Percentiles rank a stretch among this genome's conserved stretches.
phyloP scores from a whole-genome alignment of 2,888 invertebrate species.

The Nomada ferruginata region DNA sequence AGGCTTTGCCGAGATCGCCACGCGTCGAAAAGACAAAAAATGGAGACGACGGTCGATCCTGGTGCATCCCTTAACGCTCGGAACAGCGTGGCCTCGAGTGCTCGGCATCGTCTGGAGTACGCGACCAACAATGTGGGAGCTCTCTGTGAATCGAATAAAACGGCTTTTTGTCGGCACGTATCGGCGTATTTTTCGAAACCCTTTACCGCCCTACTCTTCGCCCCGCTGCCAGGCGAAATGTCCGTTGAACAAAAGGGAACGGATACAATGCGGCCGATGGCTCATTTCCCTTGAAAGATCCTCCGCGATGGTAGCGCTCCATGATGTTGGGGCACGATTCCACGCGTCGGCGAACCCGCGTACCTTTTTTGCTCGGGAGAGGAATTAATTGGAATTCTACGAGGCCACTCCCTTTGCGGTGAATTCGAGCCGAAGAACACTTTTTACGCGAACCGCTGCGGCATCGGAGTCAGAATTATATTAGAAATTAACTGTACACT shows the following conservation, averaged over 20 bases:
- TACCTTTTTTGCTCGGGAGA: slow-evolving; percentile 43
- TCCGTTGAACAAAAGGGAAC: slow-evolving; percentile 61
- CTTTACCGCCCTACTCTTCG: slow-evolving; percentile 58
- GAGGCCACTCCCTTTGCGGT: slow-evolving; percentile 35
- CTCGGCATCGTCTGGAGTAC: slow-evolving; percentile 34
- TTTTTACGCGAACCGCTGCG: background rate
- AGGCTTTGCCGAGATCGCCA: slow-evolving; percentile 43
- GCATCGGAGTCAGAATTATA: slow-evolving; percentile 10
- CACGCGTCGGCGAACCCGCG: slow-evolving; percentile 57
- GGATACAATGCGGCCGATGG: slow-evolving; percentile 71
- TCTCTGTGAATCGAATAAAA: slow-evolving; percentile 68
- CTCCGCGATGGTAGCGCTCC: slow-evolving; percentile 55
- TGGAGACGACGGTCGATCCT: slow-evolving; percentile 19
- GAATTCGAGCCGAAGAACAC: slow-evolving; percentile 42
- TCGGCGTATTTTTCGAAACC: slow-evolving; percentile 64
- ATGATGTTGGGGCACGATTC: slow-evolving; percentile 29
- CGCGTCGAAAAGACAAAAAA: slow-evolving; percentile 48
- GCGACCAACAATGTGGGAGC: slow-evolving; percentile 59
- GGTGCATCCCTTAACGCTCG: slow-evolving; percentile 32
- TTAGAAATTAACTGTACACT: slow-evolving; percentile 8
- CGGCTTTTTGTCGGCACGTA: slow-evolving; percentile 57
- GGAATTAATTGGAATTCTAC: slow-evolving; percentile 56
- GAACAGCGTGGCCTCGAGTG: slow-evolving; percentile 41
- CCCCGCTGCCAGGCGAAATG: slow-evolving; percentile 37
- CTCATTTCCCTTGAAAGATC: slow-evolving; percentile 74